Conservation (phyloP, 2,888 invertebrate genomes). For the Oligia latruncula region DNA sequence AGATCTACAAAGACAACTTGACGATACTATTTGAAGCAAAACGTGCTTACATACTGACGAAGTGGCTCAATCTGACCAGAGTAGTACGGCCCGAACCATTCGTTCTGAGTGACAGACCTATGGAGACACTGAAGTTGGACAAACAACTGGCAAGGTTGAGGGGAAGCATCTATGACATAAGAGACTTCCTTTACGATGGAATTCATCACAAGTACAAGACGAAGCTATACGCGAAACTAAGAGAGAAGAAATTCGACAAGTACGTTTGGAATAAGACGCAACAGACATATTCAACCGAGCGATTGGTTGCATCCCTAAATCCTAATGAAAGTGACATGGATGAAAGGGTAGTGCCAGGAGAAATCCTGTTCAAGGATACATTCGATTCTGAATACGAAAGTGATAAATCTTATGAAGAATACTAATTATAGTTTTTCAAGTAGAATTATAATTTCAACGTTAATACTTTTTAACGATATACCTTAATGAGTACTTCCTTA, state of each 20-base stretch:
- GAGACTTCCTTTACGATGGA: constrained; percentile 74
- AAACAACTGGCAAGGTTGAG: constrained; percentile 65
- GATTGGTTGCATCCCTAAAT: constrained; percentile 8
- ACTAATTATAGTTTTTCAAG: neutral
- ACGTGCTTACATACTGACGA: constrained; percentile 68
- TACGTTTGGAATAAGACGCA: fast-evolving
- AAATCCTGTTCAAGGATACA: neutral
- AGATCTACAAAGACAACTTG: constrained; percentile 67
- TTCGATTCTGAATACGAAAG: neutral
- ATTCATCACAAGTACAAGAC: constrained; percentile 68
- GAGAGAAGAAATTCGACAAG: neutral
- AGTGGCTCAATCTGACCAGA: constrained; percentile 75
- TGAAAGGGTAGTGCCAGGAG: fast-evolving
- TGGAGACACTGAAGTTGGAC: constrained; percentile 71
- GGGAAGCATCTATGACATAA: constrained; percentile 77
- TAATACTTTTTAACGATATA: neutral
- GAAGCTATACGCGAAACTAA: constrained; percentile 64
- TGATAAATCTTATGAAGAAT: constrained; percentile 15
- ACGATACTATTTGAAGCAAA: constrained; percentile 73
- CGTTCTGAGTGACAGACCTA: constrained; percentile 36
- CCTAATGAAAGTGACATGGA: neutral
- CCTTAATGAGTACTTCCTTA: neutral
- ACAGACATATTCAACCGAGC: fast-evolving
- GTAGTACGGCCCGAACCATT: constrained; percentile 45
- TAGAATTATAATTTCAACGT: neutral